Conservation (phyloP, 1,140 invertebrate species). For the Bradysia coprophila region DNA sequence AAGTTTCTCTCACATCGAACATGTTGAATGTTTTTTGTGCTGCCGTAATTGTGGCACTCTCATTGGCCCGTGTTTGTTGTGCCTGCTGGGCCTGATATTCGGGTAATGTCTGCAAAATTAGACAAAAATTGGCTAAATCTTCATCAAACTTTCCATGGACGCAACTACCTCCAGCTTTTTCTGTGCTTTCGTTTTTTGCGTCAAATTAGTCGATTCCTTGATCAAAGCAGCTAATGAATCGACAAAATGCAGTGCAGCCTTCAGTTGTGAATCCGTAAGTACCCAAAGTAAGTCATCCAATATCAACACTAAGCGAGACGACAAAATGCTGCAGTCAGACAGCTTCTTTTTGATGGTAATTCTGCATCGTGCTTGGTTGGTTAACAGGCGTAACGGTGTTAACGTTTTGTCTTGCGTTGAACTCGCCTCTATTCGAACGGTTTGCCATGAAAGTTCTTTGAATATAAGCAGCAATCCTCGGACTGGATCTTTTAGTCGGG, state of each 20-base stretch:
- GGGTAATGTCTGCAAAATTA: conserved; percentile 44
- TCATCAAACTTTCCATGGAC: not conserved
- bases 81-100: conserved; percentile 52
- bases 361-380: conserved; percentile 86
- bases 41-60: conserved; percentile 26
- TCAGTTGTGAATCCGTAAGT: conserved; percentile 87
- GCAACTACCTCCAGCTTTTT: conserved; percentile 63
- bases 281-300: conserved; percentile 97
- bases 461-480: conserved; percentile 86
- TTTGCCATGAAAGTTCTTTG: conserved; percentile 97
- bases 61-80: conserved; percentile 24
- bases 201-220: conserved; percentile 60
- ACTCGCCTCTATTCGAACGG: conserved; percentile 80
- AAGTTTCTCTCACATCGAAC: conserved; percentile 93
- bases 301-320: conserved; percentile 79
- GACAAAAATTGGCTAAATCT: no score
- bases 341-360: conserved; percentile 93
- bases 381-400: conserved; percentile 80
- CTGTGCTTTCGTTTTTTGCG: conserved; percentile 72
- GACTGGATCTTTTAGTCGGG: conserved; percentile 75
- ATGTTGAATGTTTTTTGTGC: conserved; percentile 57
- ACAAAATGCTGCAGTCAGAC: conserved; percentile 80
- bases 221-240: conserved; percentile 77
- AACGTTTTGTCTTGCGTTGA: conserved; percentile 61
- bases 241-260: conserved; percentile 85